A percentile compares a stretch with the other conserved stretches of the same genome.
Conservation (phyloP, 2,888 invertebrate genomes). For the Oscheius sp. region DNA sequence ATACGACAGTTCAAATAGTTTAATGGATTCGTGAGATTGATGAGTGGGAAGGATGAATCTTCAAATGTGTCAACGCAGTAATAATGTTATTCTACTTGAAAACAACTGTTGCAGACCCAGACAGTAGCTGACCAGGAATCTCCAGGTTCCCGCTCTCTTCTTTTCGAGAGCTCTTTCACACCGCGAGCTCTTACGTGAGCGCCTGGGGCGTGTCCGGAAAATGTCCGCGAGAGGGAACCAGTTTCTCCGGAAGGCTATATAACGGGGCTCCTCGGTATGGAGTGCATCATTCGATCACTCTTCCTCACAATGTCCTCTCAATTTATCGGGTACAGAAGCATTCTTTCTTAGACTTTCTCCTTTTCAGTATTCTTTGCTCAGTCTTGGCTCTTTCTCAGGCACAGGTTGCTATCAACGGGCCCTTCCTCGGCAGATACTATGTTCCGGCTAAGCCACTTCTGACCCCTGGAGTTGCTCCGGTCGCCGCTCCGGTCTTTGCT, state of each 20-base stretch:
- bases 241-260: slow-evolving; percentile 20
- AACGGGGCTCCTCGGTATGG: neutral
- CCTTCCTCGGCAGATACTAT: slow-evolving; percentile 58
- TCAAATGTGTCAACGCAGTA: too few species aligned
- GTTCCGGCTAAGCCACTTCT: slow-evolving; percentile 56
- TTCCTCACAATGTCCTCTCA: slow-evolving; percentile 10
- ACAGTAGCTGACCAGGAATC: neutral
- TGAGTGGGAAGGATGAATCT: too few species aligned
- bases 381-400: slow-evolving; percentile 37
- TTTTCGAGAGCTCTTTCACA: slow-evolving; percentile 16
- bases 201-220: slow-evolving; percentile 32
- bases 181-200: slow-evolving; percentile 32
- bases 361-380: slow-evolving; percentile 25
- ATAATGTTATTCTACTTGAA: too few species aligned
- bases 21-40: too few species aligned
- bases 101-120: too few species aligned
- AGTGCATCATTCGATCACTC: slow-evolving; percentile 28
- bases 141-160: neutral
- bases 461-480: slow-evolving; percentile 45
- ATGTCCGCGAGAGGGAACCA: slow-evolving; percentile 28
- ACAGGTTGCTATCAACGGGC: slow-evolving; percentile 54
- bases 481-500: slow-evolving; percentile 30
- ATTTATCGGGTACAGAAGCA: slow-evolving; percentile 7
- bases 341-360: neutral
- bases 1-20: too few species aligned